Base-by-base conservation (phyloP, 2,113 vertebrate species). In the Murina feae region DNA sequence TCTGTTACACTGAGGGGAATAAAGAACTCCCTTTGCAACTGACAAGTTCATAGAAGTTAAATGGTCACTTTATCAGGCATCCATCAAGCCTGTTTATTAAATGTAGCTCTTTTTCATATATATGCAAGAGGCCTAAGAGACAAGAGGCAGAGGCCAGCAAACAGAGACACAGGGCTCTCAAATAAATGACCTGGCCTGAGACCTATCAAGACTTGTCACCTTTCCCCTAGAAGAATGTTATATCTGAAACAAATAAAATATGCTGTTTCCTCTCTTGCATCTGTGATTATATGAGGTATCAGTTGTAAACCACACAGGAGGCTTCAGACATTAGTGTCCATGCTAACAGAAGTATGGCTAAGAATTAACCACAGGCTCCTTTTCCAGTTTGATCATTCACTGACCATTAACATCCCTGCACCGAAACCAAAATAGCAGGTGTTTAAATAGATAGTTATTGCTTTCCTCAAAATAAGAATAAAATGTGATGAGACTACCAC, bases 381-480 rank as follows among this genome's bases (percentile, higher is more conserved):
- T 89, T 71, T n/a, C n/a, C 75, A 69, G 20, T 93, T 69, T 92
- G 66, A 92, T 30, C 71, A 89, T 74, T 60, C 20, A 96, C 28
- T 91, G 68, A 85, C 75, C 49, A 75, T 71, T 81, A 93, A 86
- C 21, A 88, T 66, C 17, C 37, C 21, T 95, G 39, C 53, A 86
- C 1, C 47, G 53, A 95, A 96, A 89, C 23, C 47, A 78, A 90
- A 84, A 11, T 17, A 51, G 17, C 3, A 95, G 20, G 88, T 60
- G 7, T 42, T 0, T 81, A 79, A 55, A 16, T 37, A 89, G 12
- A 55, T 30, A 76, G 12, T 53, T 91, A 80, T 32, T 72, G 32
- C 66, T 84, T 86, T 90, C 65, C 89, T 65, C 53, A 89, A 91
- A 91, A 75, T 86, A 84, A 47, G 25, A 87, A 68, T 28, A 93